A percentile compares a stretch with the other conserved stretches of the same genome.
Evolutionary conservation across 2,888 invertebrate genomes (phyloP).

Genomic region (Glyphotaelius pellucidus): DNA sequence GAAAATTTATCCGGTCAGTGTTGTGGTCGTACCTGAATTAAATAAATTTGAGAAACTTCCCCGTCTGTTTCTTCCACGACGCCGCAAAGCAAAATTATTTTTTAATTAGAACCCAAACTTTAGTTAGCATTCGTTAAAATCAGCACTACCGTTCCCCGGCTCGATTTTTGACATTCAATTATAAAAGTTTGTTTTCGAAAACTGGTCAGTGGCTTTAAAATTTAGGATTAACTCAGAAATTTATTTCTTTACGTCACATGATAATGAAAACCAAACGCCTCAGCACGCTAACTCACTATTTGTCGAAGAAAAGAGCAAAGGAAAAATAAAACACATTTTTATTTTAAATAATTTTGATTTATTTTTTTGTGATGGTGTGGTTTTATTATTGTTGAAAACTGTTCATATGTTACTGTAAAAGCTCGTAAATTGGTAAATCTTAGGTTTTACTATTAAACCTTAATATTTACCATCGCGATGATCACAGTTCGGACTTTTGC

Average conservation of each 20-base stretch:
- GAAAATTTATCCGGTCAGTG: not conserved
- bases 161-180: conserved; percentile 35
- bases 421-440: no score
- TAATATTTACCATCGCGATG: no score
- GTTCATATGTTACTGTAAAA: no score
- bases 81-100: not conserved
- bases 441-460: no score
- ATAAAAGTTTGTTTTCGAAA: conserved; percentile 38
- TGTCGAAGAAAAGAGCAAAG: not conserved
- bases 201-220: not conserved
- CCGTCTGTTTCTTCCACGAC: not conserved
- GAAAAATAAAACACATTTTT: not conserved
- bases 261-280: conserved; percentile 45
- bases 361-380: not conserved
- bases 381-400: not conserved
- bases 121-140: conserved; percentile 12
- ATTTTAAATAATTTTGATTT: not conserved
- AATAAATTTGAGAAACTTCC: not conserved
- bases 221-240: not conserved
- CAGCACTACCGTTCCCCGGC: not conserved
- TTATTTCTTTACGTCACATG: conserved; percentile 43
- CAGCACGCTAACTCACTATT: conserved; percentile 48
- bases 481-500: no score
- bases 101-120: not conserved
- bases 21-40: not conserved